Percentiles rank a stretch among this genome's conserved stretches.
Evolutionary conservation across 2,113 vertebrate species (phyloP).

Genomic region (Neolamprologus longior): DNA sequence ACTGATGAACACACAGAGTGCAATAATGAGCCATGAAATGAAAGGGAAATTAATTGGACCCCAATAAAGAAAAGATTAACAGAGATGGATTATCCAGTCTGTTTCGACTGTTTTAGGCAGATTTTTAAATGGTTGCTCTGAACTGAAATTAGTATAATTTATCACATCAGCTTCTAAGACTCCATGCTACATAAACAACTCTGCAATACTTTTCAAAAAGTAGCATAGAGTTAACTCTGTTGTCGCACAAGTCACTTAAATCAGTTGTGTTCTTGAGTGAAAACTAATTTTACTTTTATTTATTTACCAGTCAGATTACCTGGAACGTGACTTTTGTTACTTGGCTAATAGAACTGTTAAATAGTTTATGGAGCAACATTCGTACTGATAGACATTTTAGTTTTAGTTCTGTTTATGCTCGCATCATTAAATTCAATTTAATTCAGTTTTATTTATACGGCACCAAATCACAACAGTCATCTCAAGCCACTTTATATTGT

Average conservation of each 20-base stretch:
- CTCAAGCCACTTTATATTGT: rapidly evolving
- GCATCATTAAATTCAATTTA: not conserved
- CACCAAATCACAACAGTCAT: rapidly evolving
- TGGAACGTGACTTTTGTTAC: not conserved
- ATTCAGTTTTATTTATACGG: rapidly evolving
- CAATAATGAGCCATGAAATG: constrained; percentile 37
- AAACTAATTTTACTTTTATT: not conserved
- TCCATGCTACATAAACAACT: not conserved
- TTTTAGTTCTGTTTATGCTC: not conserved
- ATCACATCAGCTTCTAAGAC: not conserved
- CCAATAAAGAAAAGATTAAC: constrained; percentile 34
- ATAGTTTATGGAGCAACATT: not conserved
- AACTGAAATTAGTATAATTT: not conserved
- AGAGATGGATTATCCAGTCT: constrained; percentile 16
- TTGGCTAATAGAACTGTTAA: not conserved
- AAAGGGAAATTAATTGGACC: constrained; percentile 45
- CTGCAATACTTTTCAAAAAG: not conserved
- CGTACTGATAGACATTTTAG: not conserved
- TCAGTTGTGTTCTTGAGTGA: not conserved
- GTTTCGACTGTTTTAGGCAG: not conserved
- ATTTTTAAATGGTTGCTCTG: not conserved
- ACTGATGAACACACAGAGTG: constrained; percentile 6
- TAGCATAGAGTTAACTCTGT: not conserved
- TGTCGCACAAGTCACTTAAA: not conserved
- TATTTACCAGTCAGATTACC: not conserved